Evolutionary conservation across 2,113 vertebrate genomes (phyloP).

Genomic region (human (Homo sapiens)): DNA sequence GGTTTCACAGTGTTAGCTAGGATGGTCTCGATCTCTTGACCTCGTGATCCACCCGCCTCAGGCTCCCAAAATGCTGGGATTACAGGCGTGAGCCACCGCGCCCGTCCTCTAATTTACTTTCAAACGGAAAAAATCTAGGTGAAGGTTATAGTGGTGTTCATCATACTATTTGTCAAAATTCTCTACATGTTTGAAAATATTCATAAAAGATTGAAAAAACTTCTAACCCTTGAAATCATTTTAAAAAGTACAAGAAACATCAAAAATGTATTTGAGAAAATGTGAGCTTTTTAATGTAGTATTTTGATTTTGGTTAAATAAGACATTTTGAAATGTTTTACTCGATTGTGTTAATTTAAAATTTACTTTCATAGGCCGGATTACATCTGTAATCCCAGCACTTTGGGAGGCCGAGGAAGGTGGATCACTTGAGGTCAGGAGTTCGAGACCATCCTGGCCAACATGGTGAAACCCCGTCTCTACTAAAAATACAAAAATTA

Average conservation of each 20-base stretch:
- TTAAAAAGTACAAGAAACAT: neutral
- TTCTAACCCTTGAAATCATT: neutral
- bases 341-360: neutral
- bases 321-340: neutral
- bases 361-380: neutral
- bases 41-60: too few species aligned
- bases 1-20: too few species aligned
- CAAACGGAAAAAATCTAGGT: neutral
- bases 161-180: neutral
- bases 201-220: neutral
- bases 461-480: too few species aligned
- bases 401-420: too few species aligned
- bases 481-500: too few species aligned
- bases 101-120: neutral
- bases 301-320: conserved; percentile 11
- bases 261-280: neutral
- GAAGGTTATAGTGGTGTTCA: neutral
- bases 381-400: too few species aligned
- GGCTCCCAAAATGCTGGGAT: too few species aligned
- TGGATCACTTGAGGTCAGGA: too few species aligned
- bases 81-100: too few species aligned
- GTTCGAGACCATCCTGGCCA: too few species aligned
- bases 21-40: too few species aligned
- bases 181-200: neutral
- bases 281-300: neutral